Conservation (phyloP, 2,797 vertebrate species). For the Spinibarbus caldwelli region DNA sequence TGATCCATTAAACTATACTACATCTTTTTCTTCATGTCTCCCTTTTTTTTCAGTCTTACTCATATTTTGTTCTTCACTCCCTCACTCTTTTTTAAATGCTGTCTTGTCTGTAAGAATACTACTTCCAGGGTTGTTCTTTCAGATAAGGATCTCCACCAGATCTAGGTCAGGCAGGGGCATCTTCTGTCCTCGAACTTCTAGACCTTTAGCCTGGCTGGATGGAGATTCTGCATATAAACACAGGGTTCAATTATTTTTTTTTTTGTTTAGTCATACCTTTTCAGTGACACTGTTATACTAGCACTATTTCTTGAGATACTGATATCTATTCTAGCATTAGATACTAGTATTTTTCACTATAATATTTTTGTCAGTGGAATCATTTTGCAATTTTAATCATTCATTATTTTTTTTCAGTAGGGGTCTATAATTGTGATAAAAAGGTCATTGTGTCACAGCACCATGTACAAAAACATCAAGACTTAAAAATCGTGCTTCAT, state of each 20-base stretch:
- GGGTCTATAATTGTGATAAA: neutral
- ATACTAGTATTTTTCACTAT: too few species aligned
- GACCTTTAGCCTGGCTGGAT: slow-evolving; percentile 16
- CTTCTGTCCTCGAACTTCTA: slow-evolving; percentile 45
- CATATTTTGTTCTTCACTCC: neutral
- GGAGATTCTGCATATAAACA: slow-evolving; percentile 46
- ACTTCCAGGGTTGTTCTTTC: slow-evolving; percentile 10
- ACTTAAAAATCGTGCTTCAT: neutral
- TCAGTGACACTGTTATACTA: too few species aligned
- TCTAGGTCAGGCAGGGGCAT: slow-evolving; percentile 49
- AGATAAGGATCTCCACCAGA: slow-evolving; percentile 59
- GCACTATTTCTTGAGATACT: too few species aligned
- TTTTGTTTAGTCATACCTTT: neutral
- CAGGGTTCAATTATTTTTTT: neutral
- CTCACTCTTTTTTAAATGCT: neutral
- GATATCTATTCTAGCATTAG: too few species aligned
- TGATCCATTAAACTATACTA: neutral
- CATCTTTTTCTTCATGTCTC: neutral
- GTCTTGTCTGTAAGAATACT: neutral
- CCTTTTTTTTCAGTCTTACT: neutral
- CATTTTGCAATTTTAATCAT: too few species aligned
- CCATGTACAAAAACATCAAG: neutral
- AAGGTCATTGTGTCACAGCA: neutral
- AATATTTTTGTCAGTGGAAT: too few species aligned
- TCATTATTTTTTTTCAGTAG: too few species aligned